Evolutionary conservation across 2,888 invertebrate genomes (phyloP).

Genomic region (Perizoma flavofasciatum): DNA sequence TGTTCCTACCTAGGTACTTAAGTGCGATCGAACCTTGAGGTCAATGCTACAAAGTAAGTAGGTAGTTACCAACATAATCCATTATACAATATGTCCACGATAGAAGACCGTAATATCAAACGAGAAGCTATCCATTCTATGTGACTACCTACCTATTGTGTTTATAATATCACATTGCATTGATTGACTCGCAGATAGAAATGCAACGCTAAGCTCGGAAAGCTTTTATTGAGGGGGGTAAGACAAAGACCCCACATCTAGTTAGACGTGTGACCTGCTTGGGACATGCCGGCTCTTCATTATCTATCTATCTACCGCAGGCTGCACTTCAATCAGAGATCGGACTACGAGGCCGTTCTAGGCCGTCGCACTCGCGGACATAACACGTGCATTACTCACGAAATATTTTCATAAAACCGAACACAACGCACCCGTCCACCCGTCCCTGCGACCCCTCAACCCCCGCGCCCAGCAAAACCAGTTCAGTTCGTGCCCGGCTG

Average conservation of each 20-base stretch:
- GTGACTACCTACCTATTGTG: too few relatives aligned
- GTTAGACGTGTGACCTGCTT: constrained; percentile 35
- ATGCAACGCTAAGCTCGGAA: constrained; percentile 56
- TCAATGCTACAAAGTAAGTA: constrained; percentile 21
- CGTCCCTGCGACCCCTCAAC: constrained; percentile 58
- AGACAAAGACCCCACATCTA: constrained; percentile 62
- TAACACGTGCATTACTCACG: constrained; percentile 84
- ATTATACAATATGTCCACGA: constrained; percentile 39
- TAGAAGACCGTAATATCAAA: constrained; percentile 49
- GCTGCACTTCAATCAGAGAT: constrained; percentile 75
- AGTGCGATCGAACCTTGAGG: neutral
- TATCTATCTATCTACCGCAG: constrained; percentile 63
- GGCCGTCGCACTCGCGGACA: constrained; percentile 79
- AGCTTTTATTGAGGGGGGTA: constrained; percentile 57
- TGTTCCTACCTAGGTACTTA: too few relatives aligned
- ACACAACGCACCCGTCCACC: constrained; percentile 73
- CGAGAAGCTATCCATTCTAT: constrained; percentile 59
- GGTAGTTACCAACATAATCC: constrained; percentile 23
- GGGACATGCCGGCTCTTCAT: constrained; percentile 52
- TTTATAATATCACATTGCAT: too few relatives aligned
- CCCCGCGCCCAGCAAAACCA: constrained; percentile 70
- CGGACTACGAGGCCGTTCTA: constrained; percentile 68
- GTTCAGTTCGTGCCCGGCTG: constrained; percentile 82
- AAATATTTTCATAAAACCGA: constrained; percentile 84
- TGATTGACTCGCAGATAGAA: constrained; percentile 59